These are phyloP conservation scores for Cathartes aura DNA, from an alignment of 2,113 vertebrate genomes.

Conservation along the genomic window DNA sequence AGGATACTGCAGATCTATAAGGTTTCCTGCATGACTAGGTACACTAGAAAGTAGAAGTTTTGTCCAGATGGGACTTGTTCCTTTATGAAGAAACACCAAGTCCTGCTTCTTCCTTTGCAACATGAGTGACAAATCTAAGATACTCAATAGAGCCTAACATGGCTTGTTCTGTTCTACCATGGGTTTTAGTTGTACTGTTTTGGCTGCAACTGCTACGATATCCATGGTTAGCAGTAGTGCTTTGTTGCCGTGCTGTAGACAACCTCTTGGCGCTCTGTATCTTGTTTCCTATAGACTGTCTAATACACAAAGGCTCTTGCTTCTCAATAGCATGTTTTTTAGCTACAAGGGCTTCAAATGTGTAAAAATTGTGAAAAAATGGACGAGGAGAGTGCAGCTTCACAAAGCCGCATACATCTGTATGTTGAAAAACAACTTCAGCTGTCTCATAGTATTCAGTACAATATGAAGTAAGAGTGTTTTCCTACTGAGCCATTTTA, in stretches of 20 bases:
- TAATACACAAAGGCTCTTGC: not conserved
- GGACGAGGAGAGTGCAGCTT: not conserved
- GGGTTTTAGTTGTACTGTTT: not conserved
- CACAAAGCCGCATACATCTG: not conserved
- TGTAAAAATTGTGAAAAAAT: not conserved
- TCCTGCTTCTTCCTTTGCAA: not conserved
- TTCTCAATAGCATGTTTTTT: not conserved
- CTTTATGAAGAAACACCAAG: not conserved
- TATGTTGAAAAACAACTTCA: not conserved
- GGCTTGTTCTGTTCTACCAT: not conserved
- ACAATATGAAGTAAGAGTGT: not conserved
- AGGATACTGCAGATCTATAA: not conserved
- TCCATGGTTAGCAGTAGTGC: not conserved
- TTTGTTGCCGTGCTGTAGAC: not conserved
- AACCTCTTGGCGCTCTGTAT: not conserved
- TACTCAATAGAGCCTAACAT: not conserved
- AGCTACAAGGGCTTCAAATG: not conserved
- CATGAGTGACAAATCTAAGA: not conserved
- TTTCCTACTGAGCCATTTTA: not conserved
- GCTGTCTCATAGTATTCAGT: not conserved
- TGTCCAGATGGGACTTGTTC: not conserved
- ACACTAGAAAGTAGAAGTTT: not conserved
- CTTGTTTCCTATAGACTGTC: not conserved
- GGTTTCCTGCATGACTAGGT: not conserved
- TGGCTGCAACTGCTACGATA: not conserved